Evolutionary conservation across 2,888 invertebrate species (phyloP).

Genomic region (Habrosyne pyritoides): DNA sequence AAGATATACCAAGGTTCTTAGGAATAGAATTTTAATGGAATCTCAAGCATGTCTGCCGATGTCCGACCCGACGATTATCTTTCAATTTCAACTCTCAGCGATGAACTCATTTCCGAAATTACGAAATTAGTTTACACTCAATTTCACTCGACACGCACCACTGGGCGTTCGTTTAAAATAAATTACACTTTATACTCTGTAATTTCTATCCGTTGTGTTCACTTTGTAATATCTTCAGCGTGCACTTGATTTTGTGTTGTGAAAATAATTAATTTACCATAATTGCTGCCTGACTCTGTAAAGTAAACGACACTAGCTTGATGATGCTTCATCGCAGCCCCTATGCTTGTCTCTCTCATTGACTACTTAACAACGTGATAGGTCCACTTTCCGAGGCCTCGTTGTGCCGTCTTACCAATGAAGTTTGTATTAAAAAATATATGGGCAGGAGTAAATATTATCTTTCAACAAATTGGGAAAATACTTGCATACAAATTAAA

Average conservation of each 20-base stretch:
- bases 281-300: too few species aligned
- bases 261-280: background rate
- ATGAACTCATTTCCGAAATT: slow-evolving; percentile 33
- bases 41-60: background rate
- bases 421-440: too few species aligned
- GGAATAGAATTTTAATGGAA: background rate
- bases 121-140: slow-evolving; percentile 40
- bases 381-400: too few species aligned
- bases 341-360: too few species aligned
- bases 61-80: slow-evolving; percentile 18
- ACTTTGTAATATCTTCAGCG: slow-evolving; percentile 13
- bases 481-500: too few species aligned
- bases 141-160: slow-evolving; percentile 31
- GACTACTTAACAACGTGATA: too few species aligned
- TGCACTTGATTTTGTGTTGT: background rate
- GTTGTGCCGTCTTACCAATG: too few species aligned
- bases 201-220: slow-evolving; percentile 16
- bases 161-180: slow-evolving; percentile 27
- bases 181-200: slow-evolving; percentile 30
- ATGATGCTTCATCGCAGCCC: too few species aligned
- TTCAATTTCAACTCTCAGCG: slow-evolving; percentile 21
- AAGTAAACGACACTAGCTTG: too few species aligned
- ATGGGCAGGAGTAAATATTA: too few species aligned
- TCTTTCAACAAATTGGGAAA: too few species aligned
- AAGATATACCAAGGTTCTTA: background rate